A percentile compares a stretch with the other conserved stretches of the same genome.
Evolutionary conservation across 2,797 vertebrate genomes (phyloP).

Genomic region (Muscicapa striata): DNA sequence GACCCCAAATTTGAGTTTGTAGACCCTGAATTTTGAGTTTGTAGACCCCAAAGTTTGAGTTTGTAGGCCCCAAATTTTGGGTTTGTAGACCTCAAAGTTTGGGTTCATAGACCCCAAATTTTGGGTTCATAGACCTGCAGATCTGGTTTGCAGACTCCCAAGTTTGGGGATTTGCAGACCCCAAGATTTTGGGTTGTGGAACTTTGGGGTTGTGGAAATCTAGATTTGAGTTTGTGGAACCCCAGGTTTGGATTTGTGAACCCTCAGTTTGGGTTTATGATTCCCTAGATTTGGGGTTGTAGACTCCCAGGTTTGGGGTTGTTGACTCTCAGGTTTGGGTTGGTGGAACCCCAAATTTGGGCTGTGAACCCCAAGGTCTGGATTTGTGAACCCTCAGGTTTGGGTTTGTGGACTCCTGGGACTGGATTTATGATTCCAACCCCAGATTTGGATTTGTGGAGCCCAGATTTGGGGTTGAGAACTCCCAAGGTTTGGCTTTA

Average conservation of each 20-base stretch:
- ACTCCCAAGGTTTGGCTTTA: neutral
- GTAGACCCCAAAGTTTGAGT: neutral
- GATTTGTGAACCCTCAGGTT: neutral
- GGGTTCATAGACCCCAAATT: too few species aligned
- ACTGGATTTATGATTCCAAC: neutral
- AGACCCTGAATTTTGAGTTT: too few species aligned
- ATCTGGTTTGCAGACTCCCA: too few species aligned
- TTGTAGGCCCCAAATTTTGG: too few species aligned
- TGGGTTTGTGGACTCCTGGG: neutral
- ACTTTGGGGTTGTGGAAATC: too few species aligned
- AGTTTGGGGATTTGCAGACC: neutral
- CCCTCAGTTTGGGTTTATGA: too few species aligned
- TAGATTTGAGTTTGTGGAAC: too few species aligned
- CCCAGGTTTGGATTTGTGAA: neutral
- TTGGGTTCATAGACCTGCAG: neutral
- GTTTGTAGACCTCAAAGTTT: neutral
- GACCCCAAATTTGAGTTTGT: neutral
- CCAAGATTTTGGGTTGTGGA: neutral
- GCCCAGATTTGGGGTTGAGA: neutral
- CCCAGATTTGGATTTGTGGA: neutral
- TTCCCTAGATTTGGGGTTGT: neutral
- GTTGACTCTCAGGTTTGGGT: neutral
- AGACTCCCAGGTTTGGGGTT: neutral
- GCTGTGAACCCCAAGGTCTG: fast-evolving
- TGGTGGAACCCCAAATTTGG: neutral